Evolutionary conservation across 2,888 invertebrate genomes (phyloP).

Genomic region (Dexiosoma caninum): DNA sequence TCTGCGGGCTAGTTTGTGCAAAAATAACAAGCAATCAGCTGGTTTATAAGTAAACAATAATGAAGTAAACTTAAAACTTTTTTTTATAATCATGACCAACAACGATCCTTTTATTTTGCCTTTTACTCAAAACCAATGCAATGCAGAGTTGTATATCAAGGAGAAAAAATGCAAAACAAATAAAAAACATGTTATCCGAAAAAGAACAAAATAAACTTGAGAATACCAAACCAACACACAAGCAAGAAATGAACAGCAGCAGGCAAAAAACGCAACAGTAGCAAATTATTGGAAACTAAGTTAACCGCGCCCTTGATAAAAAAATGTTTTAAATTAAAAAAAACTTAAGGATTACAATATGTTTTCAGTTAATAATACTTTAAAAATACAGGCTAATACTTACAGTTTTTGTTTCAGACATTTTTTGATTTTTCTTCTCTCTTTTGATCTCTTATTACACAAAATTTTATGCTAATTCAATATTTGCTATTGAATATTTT

Average conservation of each 20-base stretch:
- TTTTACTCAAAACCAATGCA: conserved; percentile 23
- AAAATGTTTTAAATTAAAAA: neutral
- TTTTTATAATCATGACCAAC: conserved; percentile 2
- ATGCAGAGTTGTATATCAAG: conserved; percentile 53
- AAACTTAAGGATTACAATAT: neutral
- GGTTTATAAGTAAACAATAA: too few relatives aligned
- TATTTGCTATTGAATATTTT: conserved; percentile 4
- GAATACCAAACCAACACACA: conserved; percentile 38
- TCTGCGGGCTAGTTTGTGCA: too few relatives aligned
- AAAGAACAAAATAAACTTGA: conserved; percentile 46
- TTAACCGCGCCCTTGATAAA: conserved; percentile 62
- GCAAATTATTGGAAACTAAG: conserved; percentile 30
- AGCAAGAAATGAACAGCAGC: conserved; percentile 16
- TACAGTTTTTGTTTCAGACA: conserved; percentile 75
- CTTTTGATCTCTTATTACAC: neutral
- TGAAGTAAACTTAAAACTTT: neutral
- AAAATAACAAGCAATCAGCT: too few relatives aligned
- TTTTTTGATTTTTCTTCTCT: conserved; percentile 64
- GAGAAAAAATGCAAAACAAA: conserved; percentile 21
- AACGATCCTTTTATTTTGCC: conserved; percentile 29
- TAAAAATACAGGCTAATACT: conserved; percentile 63
- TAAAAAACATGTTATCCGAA: conserved; percentile 37
- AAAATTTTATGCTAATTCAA: conserved; percentile 26
- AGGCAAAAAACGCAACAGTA: conserved; percentile 53
- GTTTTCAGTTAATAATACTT: neutral